Base-by-base conservation (phyloP, 2,888 invertebrate species). In the Hypolimnas misippus region DNA sequence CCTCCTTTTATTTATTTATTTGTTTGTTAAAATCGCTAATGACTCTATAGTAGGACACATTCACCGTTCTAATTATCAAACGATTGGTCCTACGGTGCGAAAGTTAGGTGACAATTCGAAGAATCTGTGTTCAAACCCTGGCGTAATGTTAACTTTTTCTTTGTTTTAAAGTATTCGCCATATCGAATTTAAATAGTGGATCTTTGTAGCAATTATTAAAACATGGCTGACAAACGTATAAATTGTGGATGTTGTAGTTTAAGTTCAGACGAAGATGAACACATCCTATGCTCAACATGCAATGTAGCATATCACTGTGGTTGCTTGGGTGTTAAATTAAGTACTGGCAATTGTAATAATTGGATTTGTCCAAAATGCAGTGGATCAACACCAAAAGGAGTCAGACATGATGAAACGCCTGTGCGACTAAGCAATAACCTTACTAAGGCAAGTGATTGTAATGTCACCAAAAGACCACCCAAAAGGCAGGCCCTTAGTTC, bases 401-500 rank as follows among this genome's bases (percentile, higher is more conserved):
- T n/a, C n/a, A n/a, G n/a, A n/a, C n/a, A n/a, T n/a, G n/a, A n/a
- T n/a, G n/a, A n/a, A n/a, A n/a, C n/a, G n/a, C n/a, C n/a, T n/a
- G n/a, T n/a, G n/a, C n/a, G n/a, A n/a, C n/a, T n/a, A n/a, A n/a
- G n/a, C n/a, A n/a, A n/a, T n/a, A n/a, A n/a, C n/a, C n/a, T n/a
- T n/a, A 7, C 31, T 5, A 31, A 31, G 31, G 7, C n/a, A n/a
- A n/a, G n/a, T n/a, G n/a, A n/a, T n/a, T n/a, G 31, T 35, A 46
- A 44, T 46, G 56, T 46, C 2, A 56, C 56, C 14, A 56, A 56
- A 56, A 44, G 44, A 46, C 33, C 56, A 46, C 21, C 7, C n/a
- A 53, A 53, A 52, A 53, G 53, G 19, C 53, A 53, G 21, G 53
- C 53, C 1, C n/a, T n/a, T n/a, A n/a, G n/a, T n/a, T n/a, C n/a